These are phyloP conservation scores for Rugalucina vietnamica DNA, from an alignment of 2,888 invertebrate species.

Conservation along the genomic window DNA sequence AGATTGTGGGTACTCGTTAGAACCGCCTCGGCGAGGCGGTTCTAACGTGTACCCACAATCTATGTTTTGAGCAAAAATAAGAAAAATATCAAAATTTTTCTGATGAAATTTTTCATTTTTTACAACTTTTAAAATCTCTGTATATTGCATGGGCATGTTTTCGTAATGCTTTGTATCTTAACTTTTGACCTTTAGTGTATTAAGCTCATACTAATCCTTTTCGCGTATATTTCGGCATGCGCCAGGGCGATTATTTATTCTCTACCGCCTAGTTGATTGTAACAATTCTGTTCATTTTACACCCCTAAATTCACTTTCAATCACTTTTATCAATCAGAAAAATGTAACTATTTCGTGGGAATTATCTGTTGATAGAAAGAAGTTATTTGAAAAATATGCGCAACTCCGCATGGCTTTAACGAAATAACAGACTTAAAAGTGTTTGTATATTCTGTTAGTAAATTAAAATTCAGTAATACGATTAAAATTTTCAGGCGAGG, in stretches of 20 bases:
- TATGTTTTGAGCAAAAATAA: too few species aligned
- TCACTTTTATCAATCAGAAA: constrained; percentile 14
- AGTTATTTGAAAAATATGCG: neutral
- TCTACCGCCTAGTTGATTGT: neutral
- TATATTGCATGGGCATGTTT: too few species aligned
- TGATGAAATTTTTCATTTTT: too few species aligned
- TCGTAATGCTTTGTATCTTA: too few species aligned
- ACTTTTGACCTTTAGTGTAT: neutral
- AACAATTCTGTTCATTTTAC: constrained; percentile 5
- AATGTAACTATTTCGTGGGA: constrained; percentile 12
- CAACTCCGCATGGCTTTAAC: neutral
- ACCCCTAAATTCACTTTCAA: constrained; percentile 14
- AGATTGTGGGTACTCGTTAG: too few species aligned
- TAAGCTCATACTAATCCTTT: constrained; percentile 11
- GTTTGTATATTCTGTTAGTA: neutral
- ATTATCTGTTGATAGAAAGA: neutral
- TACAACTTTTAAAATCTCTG: too few species aligned
- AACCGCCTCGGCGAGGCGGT: too few species aligned
- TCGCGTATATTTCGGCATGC: constrained; percentile 19
- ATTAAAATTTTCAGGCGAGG: too few species aligned
- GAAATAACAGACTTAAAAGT: neutral
- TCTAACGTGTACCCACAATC: too few species aligned
- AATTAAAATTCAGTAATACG: neutral
- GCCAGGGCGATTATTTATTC: constrained; percentile 14
- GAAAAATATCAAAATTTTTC: too few species aligned